Evolutionary conservation across 2,888 invertebrate species (phyloP), one percentile per base, ranked within the genome.

Genomic region (Cephus runcator): DNA sequence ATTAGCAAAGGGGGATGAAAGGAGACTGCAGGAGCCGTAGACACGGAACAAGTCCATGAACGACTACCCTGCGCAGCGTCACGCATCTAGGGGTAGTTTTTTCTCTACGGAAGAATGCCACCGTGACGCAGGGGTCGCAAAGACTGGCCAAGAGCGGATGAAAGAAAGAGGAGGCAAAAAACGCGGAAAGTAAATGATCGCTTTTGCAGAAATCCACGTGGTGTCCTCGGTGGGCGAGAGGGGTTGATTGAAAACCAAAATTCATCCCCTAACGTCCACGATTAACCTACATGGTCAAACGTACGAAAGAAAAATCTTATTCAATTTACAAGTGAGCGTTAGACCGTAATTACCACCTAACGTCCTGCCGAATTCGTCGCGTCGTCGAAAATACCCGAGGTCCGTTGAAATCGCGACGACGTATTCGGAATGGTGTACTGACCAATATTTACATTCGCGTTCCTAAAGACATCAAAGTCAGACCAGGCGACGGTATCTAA

Each of bases 241-340:
- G 56, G 56, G 56, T 23, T 23, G 56, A 56, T 56, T 56, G 9
- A 23, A 56, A 56, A 23, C 1, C 23, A 56, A 9, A 56, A 56
- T 23, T 56, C 56, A 56, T 56, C 56, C 56, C 56, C 56, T 9
- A 56, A 56, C 15, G 15, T 2, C 1, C 23, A 2, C 78, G 77
- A 83, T 83, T 85, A 88, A 87, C 86, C 87, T 84, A 87, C 83
- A 87, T 87, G 84, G 79, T 80, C 86, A 85, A 85, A 81, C 86
- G 83, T 82, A 86, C 80, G 85, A 86, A 83, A 87, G 1, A 12
- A 12, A 12, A 87, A 88, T 88, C 85, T 86, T 86, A 88, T 88
- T 87, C 85, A 84, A 85, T 85, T 85, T 83, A 85, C 81, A 85
- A 87, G 4, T 4, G 15, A 40, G 15, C 15, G 0, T 40, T 40